Evolutionary conservation across 2,113 vertebrate genomes (phyloP).

Genomic region (Callithrix jacchus): DNA sequence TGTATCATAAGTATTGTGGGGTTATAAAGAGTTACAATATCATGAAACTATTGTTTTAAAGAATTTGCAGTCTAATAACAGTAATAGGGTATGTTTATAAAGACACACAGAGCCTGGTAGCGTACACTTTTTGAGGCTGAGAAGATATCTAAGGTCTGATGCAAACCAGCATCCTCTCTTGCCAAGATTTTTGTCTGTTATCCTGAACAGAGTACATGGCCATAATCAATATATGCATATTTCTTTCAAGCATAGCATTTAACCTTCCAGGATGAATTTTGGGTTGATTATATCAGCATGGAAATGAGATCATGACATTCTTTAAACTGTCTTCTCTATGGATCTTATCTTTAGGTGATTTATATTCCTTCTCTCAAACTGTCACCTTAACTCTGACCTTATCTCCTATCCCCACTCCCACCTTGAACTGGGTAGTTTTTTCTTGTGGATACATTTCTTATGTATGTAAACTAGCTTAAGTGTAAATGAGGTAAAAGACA

Average conservation of each 20-base stretch:
- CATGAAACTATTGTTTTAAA: not conserved
- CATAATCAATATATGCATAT: not conserved
- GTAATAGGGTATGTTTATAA: not conserved
- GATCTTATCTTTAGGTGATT: not conserved
- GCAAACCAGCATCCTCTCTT: not conserved
- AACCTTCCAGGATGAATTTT: not conserved
- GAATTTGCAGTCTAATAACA: not conserved
- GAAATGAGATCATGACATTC: not conserved
- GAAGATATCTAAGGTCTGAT: not conserved
- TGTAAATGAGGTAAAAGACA: not conserved
- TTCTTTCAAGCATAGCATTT: not conserved
- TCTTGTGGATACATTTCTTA: not conserved
- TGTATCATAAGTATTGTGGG: not conserved
- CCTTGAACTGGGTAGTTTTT: not conserved
- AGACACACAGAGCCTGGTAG: not conserved
- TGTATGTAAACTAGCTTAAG: not conserved
- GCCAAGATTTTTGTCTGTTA: not conserved
- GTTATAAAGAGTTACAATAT: not conserved
- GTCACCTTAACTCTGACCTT: not conserved
- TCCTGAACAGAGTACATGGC: not conserved
- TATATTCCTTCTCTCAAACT: not conserved
- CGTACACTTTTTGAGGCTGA: slow-evolving; percentile 11
- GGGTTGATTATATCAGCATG: not conserved
- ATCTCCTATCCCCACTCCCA: not conserved
- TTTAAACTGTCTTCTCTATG: not conserved